These are phyloP conservation scores for Galleria mellonella DNA, from an alignment of 1,140 invertebrate species.

Conservation along the genomic window DNA sequence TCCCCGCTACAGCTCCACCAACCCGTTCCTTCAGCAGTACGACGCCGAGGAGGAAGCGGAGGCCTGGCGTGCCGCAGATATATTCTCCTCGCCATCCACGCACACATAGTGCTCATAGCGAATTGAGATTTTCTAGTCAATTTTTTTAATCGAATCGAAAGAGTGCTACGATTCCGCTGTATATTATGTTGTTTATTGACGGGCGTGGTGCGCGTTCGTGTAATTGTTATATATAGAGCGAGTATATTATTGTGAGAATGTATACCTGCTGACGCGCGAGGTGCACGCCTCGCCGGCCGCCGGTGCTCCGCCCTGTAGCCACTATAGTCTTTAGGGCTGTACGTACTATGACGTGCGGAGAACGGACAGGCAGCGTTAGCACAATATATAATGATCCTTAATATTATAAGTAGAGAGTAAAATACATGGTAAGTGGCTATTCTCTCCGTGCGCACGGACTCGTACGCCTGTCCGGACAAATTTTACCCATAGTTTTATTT, in stretches of 20 bases:
- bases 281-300: constrained; percentile 37
- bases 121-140: constrained; percentile 72
- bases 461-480: no score
- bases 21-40: constrained; percentile 77
- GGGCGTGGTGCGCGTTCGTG: constrained; percentile 62
- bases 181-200: constrained; percentile 62
- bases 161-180: constrained; percentile 67
- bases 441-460: no score
- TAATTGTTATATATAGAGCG: constrained; percentile 70
- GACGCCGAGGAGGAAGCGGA: constrained; percentile 65
- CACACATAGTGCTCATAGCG: constrained; percentile 66
- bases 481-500: no score
- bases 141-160: constrained; percentile 70
- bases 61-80: constrained; percentile 63
- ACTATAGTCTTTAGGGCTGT: constrained; percentile 41
- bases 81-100: constrained; percentile 60
- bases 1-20: constrained; percentile 73
- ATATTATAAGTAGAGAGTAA: no score
- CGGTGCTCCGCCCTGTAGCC: constrained; percentile 46
- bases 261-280: constrained; percentile 57
- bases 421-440: no score
- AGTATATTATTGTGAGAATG: constrained; percentile 70
- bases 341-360: no score
- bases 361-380: no score
- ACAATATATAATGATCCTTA: no score